phyloP scores from a whole-genome alignment of 2,797 vertebrate species.

The Mareca strepera region DNA sequence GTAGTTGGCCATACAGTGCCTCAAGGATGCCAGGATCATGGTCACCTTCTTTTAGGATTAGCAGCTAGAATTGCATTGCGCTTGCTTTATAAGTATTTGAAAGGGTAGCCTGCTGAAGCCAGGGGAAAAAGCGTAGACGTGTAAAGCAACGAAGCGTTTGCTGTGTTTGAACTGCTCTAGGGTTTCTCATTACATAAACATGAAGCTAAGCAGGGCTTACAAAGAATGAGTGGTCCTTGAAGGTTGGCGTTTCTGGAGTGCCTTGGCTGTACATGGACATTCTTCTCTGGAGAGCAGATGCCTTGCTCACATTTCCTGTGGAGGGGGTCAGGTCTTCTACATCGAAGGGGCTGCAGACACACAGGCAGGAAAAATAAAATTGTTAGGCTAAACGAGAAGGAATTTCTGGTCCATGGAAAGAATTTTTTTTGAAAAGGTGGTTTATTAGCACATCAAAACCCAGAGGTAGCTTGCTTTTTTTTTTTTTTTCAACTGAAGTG shows the following conservation, averaged over 20 bases:
- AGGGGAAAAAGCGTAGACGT: not conserved
- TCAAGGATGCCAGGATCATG: not conserved
- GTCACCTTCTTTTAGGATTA: constrained; percentile 9
- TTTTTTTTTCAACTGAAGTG: not conserved
- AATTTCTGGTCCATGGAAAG: not conserved
- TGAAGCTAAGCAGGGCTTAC: constrained; percentile 81
- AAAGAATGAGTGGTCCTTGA: constrained; percentile 96
- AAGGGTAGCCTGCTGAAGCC: not conserved
- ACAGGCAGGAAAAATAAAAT: not conserved
- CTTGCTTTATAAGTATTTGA: not conserved
- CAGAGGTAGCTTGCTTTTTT: not conserved
- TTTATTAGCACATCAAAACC: constrained; percentile 54
- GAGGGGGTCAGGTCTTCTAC: constrained; percentile 94
- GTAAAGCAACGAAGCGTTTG: constrained; percentile 17
- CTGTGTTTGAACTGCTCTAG: not conserved
- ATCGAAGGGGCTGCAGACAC: constrained; percentile 89
- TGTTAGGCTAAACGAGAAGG: not conserved
- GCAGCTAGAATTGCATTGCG: constrained; percentile 9
- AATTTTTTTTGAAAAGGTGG: not conserved
- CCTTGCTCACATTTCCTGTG: constrained; percentile 90
- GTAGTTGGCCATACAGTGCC: not conserved
- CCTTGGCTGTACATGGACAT: constrained; percentile 98
- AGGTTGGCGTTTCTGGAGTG: constrained; percentile 94
- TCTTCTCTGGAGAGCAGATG: constrained; percentile 92
- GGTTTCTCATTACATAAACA: constrained; percentile 14